phyloP scores from a whole-genome alignment of 2,113 vertebrate genomes.

The Colistium nudipinnis region DNA sequence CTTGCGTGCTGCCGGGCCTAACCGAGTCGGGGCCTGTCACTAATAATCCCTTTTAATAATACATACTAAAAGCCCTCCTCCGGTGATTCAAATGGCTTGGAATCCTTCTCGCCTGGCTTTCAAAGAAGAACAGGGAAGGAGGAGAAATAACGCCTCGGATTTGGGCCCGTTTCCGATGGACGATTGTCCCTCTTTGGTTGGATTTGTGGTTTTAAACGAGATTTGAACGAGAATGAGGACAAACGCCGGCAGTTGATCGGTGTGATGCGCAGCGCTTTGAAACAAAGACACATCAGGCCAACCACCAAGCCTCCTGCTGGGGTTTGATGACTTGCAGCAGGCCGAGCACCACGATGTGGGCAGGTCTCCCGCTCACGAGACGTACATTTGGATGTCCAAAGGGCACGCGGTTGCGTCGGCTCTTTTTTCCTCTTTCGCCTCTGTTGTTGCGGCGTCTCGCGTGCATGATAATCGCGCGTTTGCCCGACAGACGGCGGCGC shows the following conservation, averaged over 20 bases:
- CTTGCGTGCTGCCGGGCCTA: neutral
- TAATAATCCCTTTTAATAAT: neutral
- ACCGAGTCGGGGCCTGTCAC: neutral
- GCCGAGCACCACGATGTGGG: neutral
- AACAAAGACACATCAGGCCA: neutral
- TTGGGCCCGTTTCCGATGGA: neutral
- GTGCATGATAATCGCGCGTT: slow-evolving; percentile 20
- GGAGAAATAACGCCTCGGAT: neutral
- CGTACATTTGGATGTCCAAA: no score
- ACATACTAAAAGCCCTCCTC: neutral
- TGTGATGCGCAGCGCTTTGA: neutral
- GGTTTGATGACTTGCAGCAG: neutral
- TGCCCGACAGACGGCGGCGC: slow-evolving; percentile 22
- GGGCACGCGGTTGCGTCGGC: neutral
- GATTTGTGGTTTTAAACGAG: neutral
- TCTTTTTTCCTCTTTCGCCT: neutral
- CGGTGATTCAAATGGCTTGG: neutral
- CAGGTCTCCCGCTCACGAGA: neutral
- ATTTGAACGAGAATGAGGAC: slow-evolving; percentile 9
- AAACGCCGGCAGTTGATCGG: slow-evolving; percentile 10
- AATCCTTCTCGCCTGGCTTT: neutral
- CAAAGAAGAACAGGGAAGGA: neutral
- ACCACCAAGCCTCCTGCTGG: slow-evolving; percentile 14
- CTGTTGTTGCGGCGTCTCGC: slow-evolving; percentile 3
- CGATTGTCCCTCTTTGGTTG: neutral